These are phyloP conservation scores for Colletes latitarsis DNA, from an alignment of 1,140 invertebrate species.

Conservation along the genomic window DNA sequence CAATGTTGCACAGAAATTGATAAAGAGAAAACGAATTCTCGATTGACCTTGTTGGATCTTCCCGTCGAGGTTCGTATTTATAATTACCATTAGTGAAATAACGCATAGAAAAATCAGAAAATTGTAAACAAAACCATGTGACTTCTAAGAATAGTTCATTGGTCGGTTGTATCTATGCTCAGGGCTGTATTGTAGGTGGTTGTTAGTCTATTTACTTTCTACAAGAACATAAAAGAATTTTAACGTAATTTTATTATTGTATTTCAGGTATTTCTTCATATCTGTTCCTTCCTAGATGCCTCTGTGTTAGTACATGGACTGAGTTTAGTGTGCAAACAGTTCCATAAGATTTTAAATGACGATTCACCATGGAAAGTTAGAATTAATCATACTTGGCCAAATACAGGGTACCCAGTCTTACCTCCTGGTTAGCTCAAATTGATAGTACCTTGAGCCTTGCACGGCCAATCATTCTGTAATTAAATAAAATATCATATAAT, in stretches of 20 bases:
- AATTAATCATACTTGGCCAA: conserved; percentile 73
- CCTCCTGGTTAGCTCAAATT: conserved; percentile 74
- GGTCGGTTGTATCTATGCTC: background rate
- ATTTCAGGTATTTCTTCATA: conserved; percentile 76
- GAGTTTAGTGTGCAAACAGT: conserved; percentile 74
- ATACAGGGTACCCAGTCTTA: conserved; percentile 71
- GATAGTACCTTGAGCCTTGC: conserved; percentile 62
- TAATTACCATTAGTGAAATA: no score
- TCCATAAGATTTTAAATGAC: conserved; percentile 74
- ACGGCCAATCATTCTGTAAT: conserved; percentile 66
- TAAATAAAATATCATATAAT: conserved; percentile 53
- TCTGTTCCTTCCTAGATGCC: conserved; percentile 77
- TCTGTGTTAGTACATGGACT: conserved; percentile 71
- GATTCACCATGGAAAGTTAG: conserved; percentile 76
- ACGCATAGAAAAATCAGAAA: no score
- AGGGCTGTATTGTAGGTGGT: no score
- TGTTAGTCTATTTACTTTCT: background rate
- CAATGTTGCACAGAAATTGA: conserved; percentile 4
- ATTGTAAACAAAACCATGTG: no score
- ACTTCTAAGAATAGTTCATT: no score
- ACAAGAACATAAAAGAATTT: no score
- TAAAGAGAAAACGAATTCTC: conserved; percentile 11
- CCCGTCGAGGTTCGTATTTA: conserved; percentile 70
- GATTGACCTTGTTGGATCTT: conserved; percentile 64
- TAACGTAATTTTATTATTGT: conserved; percentile 33